Conservation (phyloP, 2,888 invertebrate genomes). For the Chironomus tentans region DNA sequence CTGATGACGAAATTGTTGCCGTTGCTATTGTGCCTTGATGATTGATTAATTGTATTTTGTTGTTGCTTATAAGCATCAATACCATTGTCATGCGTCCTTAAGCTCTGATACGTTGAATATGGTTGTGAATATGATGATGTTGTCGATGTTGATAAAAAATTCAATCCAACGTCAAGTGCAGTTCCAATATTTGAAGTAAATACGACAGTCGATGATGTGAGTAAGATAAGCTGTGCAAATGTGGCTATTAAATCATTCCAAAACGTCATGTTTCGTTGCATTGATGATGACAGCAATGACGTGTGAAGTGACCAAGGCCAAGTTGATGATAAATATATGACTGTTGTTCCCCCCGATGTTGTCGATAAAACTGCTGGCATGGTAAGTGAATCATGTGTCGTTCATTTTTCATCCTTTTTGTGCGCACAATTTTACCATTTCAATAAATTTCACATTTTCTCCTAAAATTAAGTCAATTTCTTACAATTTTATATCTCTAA, state of each 20-base stretch:
- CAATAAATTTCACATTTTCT: not conserved
- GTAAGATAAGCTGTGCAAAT: constrained; percentile 10
- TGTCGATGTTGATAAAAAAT: constrained; percentile 2
- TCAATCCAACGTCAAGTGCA: not conserved
- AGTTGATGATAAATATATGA: constrained; percentile 25
- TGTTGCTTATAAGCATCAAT: not conserved
- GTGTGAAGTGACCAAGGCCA: constrained; percentile 24
- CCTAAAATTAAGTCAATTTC: not conserved
- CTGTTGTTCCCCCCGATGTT: constrained; percentile 23
- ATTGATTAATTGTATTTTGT: constrained; percentile 18
- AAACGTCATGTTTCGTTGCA: constrained; percentile 18
- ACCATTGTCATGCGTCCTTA: not conserved
- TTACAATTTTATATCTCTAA: not conserved
- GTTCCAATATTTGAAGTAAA: not conserved
- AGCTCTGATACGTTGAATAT: not conserved
- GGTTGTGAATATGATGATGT: not conserved
- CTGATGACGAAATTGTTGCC: no score
- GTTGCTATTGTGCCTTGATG: not conserved
- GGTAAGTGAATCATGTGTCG: constrained; percentile 15
- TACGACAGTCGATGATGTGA: constrained; percentile 21
- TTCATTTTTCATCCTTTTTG: constrained; percentile 25
- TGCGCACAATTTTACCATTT: not conserved
- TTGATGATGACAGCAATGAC: not conserved
- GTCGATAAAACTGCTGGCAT: constrained; percentile 25
- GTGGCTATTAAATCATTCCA: constrained; percentile 24